Evolutionary conservation across 2,113 vertebrate genomes (phyloP), one percentile per base, ranked within the genome.

Genomic region (Xiphophorus hellerii): DNA sequence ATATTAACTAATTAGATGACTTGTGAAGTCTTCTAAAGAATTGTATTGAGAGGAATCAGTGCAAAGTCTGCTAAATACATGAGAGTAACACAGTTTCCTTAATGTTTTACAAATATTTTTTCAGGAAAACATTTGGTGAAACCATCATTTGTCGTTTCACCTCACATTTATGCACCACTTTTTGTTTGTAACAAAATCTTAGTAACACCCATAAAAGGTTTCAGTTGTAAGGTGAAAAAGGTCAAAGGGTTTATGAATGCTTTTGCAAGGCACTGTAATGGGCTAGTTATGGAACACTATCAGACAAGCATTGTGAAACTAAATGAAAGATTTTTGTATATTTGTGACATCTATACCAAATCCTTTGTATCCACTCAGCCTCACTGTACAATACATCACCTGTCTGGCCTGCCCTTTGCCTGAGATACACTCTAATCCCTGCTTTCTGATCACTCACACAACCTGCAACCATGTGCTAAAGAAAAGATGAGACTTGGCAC

Each of bases 381-480:
- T 58, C 51, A 58, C 68, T 28, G 74, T 62, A 58, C 4, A 71
- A 14, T 29, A 72, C 62, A 70, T 63, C 60, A 66, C 14, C 14
- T 74, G 9, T 61, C 0, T 62, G 17, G 11, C 37, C 62, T 62
- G 35, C 29, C 44, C 30, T 62, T 76, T 4, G n/a, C 4, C 71
- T 77, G 29, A 25, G 37, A 74, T 68, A 8, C 29, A 58, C 51
- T 29, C 13, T 76, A 74, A 82, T 74, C 74, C 63, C 15, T 74
- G 60, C 9, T 44, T 60, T 66, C 22, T 44, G 39, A 42, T 68
- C 54, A 64, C 17, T 62, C 29, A 66, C 44, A 66, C 31, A 1
- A 25, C 39, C 20, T 9, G 8, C 25, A n/a, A 76, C 29, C 60
- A 35, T 62, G 58, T 27, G 4, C 3, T 58, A 48, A 42, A 9